Evolutionary conservation across 2,888 invertebrate genomes (phyloP), one percentile per base, ranked within the genome.

Genomic region (Habrosyne pyritoides): DNA sequence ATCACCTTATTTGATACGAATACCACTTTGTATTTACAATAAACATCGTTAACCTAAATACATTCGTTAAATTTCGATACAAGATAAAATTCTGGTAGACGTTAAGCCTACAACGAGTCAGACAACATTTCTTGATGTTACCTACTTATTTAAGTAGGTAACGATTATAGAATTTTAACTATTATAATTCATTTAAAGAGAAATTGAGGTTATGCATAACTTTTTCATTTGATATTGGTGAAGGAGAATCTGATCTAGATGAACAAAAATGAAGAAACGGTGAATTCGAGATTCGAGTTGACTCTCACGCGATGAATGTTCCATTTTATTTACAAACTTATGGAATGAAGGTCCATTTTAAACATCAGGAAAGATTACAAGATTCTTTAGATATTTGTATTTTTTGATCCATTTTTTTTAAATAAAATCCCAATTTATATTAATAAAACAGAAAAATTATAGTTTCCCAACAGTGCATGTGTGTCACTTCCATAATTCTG

Each of bases 1-100:
- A 79, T 82, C 74, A 66, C 60, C 56, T 51, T 57, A 64, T 66
- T 60, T 59, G 57, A 59, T 63, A 63, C 60, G 59, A 57, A 61
- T 59, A 65, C 63, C 62, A 67, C 65, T 70, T 64, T 56, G 63
- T 70, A 73, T 71, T 73, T 64, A 78, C 68, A 72, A 81, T 74
- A 77, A 77, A 76, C 71, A 76, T 79, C 78, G 73, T 81, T 84
- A 79, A 79, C 83, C 81, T 63, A 72, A 73, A 81, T 80, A 78
- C 72, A 73, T 73, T 60, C 49, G 56, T 66, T 70, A 57, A 69
- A 66, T 76, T 78, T 64, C 64, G 65, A 65, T 66, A 53, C 57
- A 46, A 71, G 61, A 69, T 73, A 57, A 67, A 69, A 69, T 71
- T 66, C 60, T 66, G 33, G 22, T 53, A 65, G 64, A 66, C 61